These are phyloP conservation scores for Ditylenchus dipsaci DNA, from an alignment of 1,140 invertebrate species.

Conservation along the genomic window DNA sequence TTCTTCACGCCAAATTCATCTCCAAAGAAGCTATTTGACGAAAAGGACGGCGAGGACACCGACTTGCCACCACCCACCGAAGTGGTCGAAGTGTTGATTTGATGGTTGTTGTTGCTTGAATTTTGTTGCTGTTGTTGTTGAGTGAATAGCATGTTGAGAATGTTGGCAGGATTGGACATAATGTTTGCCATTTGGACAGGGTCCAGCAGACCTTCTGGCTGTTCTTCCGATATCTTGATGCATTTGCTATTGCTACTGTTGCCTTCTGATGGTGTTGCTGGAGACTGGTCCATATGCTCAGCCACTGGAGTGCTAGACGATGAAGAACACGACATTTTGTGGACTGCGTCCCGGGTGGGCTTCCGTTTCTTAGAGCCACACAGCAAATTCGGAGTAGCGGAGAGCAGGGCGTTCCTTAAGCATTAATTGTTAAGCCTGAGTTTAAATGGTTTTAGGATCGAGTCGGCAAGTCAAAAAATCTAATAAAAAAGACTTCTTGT, in stretches of 20 bases:
- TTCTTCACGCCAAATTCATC: background rate
- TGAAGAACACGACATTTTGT: background rate
- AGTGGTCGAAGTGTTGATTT: background rate
- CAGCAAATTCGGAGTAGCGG: background rate
- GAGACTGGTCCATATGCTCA: background rate
- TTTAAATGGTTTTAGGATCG: too few species aligned
- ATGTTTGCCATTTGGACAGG: background rate
- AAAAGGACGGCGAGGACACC: background rate
- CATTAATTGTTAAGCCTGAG: too few species aligned
- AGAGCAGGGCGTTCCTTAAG: background rate
- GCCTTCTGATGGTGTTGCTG: background rate
- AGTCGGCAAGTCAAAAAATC: too few species aligned
- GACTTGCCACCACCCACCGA: background rate
- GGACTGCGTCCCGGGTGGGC: constrained; percentile 1
- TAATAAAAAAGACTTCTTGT: too few species aligned
- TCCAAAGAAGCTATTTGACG: background rate
- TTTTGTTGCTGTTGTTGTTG: background rate
- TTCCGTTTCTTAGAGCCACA: constrained; percentile 6
- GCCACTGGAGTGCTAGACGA: background rate
- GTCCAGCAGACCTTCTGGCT: background rate
- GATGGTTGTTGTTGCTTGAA: background rate
- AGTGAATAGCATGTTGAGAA: background rate
- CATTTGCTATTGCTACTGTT: background rate
- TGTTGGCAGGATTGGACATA: background rate
- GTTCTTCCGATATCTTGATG: background rate